Evolutionary conservation across 1,140 invertebrate species (phyloP), one percentile per base, ranked within the genome.

Genomic region (Papilio xuthus): DNA sequence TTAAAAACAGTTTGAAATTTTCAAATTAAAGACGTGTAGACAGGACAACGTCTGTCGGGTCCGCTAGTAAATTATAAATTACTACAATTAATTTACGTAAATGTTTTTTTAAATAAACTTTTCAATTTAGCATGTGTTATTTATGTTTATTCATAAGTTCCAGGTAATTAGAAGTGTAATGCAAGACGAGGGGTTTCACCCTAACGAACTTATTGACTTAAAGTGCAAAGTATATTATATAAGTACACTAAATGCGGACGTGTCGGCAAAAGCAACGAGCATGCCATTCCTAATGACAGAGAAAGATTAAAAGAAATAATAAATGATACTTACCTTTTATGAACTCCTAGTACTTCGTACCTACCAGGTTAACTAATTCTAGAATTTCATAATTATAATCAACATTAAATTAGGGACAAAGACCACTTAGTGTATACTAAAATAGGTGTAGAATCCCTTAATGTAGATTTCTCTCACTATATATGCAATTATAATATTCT

Each of bases 181-280:
- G 42, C 41, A 72, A 72, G 42, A 4, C 41, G 42, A 73, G 23
- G 71, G 71, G 71, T 73, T 73, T 73, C 71, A 73, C 71, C 71
- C 41, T 47, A 73, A 73, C 71, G 37, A 50, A 73, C 71, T 73
- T 73, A 73, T 47, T 73, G 71, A 73, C 71, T 73, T 73, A 73
- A 47, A 73, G 71, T 73, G 41, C 41, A 73, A 73, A 73, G 71
- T 26, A 73, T 42, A 47, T 73, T 73, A 73, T 44, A 47, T 47
- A 44, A 73, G 71, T 73, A 47, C 23, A 42, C 71, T 73, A 73
- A 73, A 73, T 73, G 71, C 44, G 41, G 71, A 73, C 44, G 69
- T 71, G 71, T 47, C 44, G 44, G 44, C 42, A 42, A 13, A 47
- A 73, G 44, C 4, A 13, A 32, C 20, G 53, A 8, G 47, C 15